Conservation (phyloP, 1,140 invertebrate genomes). For the Camponotus pennsylvanicus region DNA sequence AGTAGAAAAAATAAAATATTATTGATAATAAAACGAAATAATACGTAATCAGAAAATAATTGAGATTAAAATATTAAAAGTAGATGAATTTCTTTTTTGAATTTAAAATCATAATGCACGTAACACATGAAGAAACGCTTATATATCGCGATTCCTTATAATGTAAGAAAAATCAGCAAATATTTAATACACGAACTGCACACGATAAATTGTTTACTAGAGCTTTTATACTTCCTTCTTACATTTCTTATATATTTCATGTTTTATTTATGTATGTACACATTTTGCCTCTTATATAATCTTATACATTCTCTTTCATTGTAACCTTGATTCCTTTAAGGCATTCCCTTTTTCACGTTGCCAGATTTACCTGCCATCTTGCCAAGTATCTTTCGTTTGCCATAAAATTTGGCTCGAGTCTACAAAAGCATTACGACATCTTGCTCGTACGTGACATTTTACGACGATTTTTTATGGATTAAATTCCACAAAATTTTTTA, state of each 20-base stretch:
- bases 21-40: too few species aligned
- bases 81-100: neutral
- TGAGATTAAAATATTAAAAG: neutral
- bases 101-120: neutral
- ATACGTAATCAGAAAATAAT: neutral
- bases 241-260: neutral
- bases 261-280: neutral
- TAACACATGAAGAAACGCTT: neutral
- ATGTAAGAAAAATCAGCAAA: neutral
- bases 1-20: neutral
- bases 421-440: conserved; percentile 28
- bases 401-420: conserved; percentile 26
- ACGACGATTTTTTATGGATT: conserved; percentile 17
- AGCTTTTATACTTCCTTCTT: neutral
- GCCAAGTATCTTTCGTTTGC: conserved; percentile 34
- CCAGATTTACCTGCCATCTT: conserved; percentile 35
- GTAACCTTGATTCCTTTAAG: conserved; percentile 5
- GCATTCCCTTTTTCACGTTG: conserved; percentile 9
- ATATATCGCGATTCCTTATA: neutral
- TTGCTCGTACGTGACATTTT: conserved; percentile 23
- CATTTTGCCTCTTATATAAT: neutral
- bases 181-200: conserved; percentile 3
- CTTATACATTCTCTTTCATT: conserved; percentile 4
- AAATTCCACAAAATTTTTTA: conserved; percentile 26
- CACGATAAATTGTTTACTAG: neutral